Evolutionary conservation across 2,797 vertebrate species (phyloP).

Genomic region (Spinus olivaceus): DNA sequence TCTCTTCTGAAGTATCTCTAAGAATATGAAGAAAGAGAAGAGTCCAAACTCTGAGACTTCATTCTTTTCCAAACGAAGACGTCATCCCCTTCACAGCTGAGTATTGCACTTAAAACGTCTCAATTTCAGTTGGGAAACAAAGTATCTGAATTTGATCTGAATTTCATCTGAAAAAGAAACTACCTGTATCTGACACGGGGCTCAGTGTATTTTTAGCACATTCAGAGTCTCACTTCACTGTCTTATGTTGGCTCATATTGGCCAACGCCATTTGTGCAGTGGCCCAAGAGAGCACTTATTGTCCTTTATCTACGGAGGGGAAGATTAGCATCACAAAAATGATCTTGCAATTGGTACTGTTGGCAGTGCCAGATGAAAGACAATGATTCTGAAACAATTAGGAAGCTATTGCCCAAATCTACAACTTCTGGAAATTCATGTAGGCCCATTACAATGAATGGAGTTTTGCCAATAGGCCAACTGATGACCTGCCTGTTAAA

Average conservation of each 20-base stretch:
- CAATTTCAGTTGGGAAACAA: background rate
- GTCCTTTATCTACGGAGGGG: background rate
- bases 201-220: background rate
- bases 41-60: background rate
- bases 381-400: background rate
- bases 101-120: background rate
- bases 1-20: background rate
- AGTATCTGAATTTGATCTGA: background rate
- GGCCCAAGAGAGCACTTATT: background rate
- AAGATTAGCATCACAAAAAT: background rate
- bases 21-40: background rate
- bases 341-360: background rate
- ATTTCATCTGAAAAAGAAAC: background rate
- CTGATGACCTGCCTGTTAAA: conserved; percentile 12
- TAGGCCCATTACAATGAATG: background rate
- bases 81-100: background rate
- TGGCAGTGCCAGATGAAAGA: background rate
- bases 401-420: background rate
- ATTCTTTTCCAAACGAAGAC: background rate
- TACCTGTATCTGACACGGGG: background rate
- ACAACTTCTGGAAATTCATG: background rate
- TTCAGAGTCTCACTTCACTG: background rate
- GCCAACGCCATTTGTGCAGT: background rate
- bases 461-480: conserved; percentile 13
- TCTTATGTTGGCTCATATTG: background rate